Base-by-base conservation (phyloP, 2,113 vertebrate genomes). In the Cnemophilus loriae region DNA sequence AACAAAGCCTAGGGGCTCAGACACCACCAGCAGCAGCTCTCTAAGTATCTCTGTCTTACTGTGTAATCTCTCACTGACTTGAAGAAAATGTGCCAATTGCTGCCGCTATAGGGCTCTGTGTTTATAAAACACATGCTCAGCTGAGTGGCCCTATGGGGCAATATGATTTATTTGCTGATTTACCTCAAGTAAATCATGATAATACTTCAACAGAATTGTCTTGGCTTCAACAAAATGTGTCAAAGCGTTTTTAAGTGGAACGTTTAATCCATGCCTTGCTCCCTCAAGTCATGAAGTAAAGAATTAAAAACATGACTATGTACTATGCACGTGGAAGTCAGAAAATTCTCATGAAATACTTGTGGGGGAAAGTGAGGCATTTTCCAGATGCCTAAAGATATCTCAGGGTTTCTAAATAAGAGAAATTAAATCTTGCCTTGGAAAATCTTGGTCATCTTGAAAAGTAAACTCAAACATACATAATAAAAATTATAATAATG, bases 1-100 rank as follows among this genome's bases (percentile, higher is more conserved):
- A 96, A 92, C 90, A 92, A 93, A 93, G 96, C 95, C 92, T 75
- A 28, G 57, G 88, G 96, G 93, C 88, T 96, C 85, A 96, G 86
- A 94, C 85, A 89, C 37, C 73, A 89, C 68, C 93, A 90, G 67
- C 94, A 94, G 82, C 85, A 89, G 89, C 88, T 90, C 92, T 73
- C 81, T 93, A 57, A 94, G 86, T 87, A 39, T 64, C 87, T 93
- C 84, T 70, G 75, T 84, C 93, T 93, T 16, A 44, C 28, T 95
- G 80, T 78, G 90, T 87, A 89, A 89, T 94, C 88, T 95, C 76
- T 70, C 83, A 37, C 3, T 56, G 52, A 56, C 80, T 88, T 35
- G 80, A 92, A 93, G 73, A 80, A 75, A 93, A 90, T 17, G 73
- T 84, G 90, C 90, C 90, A 56, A 77, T 52, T 93, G 87, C 90